phyloP scores from a whole-genome alignment of 2,797 vertebrate species.

The Apogon hyalosoma region DNA sequence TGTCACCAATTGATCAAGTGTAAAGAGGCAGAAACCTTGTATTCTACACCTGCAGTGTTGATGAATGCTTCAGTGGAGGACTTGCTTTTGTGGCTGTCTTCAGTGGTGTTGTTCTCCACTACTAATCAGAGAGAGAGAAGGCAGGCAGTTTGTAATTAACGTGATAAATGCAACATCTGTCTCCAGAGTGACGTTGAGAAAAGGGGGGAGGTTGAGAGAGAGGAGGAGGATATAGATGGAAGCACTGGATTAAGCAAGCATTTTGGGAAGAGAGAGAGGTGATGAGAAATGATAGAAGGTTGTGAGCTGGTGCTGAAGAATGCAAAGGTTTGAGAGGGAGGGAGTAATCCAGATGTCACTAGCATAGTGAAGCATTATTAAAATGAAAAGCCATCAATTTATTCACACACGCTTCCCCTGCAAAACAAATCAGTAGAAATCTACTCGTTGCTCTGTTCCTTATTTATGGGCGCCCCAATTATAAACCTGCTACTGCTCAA shows the following conservation, averaged over 20 bases:
- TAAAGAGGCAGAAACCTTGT: not conserved
- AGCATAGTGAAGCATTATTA: slow-evolving; percentile 31
- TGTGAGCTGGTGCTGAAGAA: slow-evolving; percentile 12
- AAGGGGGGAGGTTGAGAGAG: slow-evolving; percentile 18
- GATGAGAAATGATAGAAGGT: slow-evolving; percentile 17
- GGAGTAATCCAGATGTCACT: slow-evolving; percentile 28
- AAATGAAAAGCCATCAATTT: slow-evolving; percentile 58
- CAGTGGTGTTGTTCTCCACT: not conserved
- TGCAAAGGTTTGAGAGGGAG: slow-evolving; percentile 11
- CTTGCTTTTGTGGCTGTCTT: slow-evolving; percentile 13
- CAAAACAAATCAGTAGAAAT: slow-evolving; percentile 66
- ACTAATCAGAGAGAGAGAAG: slow-evolving; percentile 41
- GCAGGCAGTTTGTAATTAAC: slow-evolving; percentile 64
- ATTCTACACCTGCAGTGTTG: not conserved
- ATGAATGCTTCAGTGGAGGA: not conserved
- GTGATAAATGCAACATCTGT: slow-evolving; percentile 68
- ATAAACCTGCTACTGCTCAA: slow-evolving; percentile 52
- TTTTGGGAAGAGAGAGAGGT: not conserved
- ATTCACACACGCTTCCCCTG: slow-evolving; percentile 42
- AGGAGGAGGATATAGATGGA: slow-evolving; percentile 32
- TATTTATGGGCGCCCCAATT: slow-evolving; percentile 71
- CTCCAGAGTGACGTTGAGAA: slow-evolving; percentile 40
- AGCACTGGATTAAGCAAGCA: not conserved
- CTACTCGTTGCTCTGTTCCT: slow-evolving; percentile 51
- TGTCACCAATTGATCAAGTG: slow-evolving; percentile 4